These are phyloP conservation scores for Rhinoraja longicauda DNA, from an alignment of 2,797 vertebrate genomes.

Conservation along the genomic window DNA sequence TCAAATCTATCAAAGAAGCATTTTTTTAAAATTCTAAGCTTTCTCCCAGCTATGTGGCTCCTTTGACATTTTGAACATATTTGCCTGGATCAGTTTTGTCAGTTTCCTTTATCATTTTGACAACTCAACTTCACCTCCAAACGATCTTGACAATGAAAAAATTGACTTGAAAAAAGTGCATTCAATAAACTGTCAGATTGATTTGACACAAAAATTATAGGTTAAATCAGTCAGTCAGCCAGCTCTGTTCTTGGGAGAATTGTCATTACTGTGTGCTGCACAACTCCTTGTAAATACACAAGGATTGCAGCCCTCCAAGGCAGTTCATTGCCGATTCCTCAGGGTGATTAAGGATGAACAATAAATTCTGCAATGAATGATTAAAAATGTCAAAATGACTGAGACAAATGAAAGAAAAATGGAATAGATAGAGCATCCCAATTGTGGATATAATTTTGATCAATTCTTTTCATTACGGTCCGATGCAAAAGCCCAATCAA, in stretches of 20 bases:
- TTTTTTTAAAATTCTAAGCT: not conserved
- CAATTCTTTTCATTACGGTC: not conserved
- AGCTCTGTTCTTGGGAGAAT: not conserved
- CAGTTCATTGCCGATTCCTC: too few relatives aligned
- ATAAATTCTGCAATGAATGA: too few relatives aligned
- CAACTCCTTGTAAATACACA: not conserved
- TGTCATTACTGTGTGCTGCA: constrained; percentile 28
- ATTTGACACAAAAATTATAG: not conserved
- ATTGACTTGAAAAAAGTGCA: not conserved
- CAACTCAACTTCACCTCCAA: not conserved
- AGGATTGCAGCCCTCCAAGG: too few relatives aligned
- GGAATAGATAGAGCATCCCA: not conserved
- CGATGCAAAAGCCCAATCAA: not conserved
- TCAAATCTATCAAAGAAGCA: not conserved
- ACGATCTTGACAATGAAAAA: not conserved
- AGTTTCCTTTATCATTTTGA: not conserved
- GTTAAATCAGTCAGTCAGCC: not conserved
- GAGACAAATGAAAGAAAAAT: too few relatives aligned
- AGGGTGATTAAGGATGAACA: too few relatives aligned
- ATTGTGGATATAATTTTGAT: not conserved
- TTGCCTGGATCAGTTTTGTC: not conserved
- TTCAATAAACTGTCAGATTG: not conserved
- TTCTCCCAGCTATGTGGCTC: not conserved
- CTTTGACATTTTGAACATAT: not conserved
- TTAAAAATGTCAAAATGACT: too few relatives aligned